Evolutionary conservation across 2,113 vertebrate species (phyloP), one percentile per base, ranked within the genome.

Genomic region (Poecile atricapillus): DNA sequence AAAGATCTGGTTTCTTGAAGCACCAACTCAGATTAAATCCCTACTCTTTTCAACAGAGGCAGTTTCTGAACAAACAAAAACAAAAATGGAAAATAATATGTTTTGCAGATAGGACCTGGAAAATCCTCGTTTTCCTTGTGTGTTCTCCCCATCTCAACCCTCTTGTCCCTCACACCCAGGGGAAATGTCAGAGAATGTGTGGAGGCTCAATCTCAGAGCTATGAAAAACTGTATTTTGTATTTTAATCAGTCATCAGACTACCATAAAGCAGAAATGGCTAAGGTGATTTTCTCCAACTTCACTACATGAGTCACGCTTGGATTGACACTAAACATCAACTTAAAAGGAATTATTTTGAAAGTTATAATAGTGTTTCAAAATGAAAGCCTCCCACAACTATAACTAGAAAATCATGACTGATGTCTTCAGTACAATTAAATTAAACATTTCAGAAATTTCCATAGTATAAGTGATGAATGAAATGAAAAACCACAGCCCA

Each of bases 341-440:
- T 83, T 86, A 92, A 89, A 97, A 96, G 49, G 89, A 96, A 95
- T 96, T 96, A 95, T 97, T 96, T 94, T 95, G 95, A 95, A 97
- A 95, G 94, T 92, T 92, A 93, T 89, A 94, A 94, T 79, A 53
- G 49, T 79, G 65, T 87, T 97, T 93, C 84, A 91, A 97, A 95
- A 93, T 95, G 30, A 95, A 96, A 96, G 41, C 93, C 94, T 96
- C 96, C 96, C 69, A 96, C 96, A 94, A 62, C 49, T 79, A 79
- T 75, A 96, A 94, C 79, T 90, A 84, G 91, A 94, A 97, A 92
- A 94, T 95, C 77, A 91, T 92, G 91, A 95, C 60, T 91, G 93
- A 95, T 91, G 47, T 79, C 80, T 94, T 91, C 18, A 87, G 83
- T 47, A 83, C 69, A 90, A 81, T 91, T 93, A 95, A 93, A 82